phyloP scores from a whole-genome alignment of 2,797 vertebrate genomes.

The Liasis olivaceus region DNA sequence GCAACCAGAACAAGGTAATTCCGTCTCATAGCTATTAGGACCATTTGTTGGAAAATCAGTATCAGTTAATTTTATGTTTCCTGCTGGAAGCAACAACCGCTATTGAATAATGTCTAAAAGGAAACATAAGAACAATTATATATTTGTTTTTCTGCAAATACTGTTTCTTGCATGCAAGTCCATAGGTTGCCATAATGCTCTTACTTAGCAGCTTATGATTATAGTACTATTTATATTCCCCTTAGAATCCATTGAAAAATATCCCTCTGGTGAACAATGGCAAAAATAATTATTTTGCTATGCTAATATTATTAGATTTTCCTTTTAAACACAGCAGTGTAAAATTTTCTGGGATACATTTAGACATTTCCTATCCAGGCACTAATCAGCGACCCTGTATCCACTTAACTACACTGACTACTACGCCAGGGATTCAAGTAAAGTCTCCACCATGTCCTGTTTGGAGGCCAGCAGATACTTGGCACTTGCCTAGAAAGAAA shows the following conservation, averaged over 20 bases:
- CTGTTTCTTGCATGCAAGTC: background rate
- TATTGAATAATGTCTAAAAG: background rate
- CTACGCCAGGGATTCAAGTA: background rate
- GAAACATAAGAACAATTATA: background rate
- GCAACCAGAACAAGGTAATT: conserved; percentile 15
- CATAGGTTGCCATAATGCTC: background rate
- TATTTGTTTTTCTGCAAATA: too few species aligned
- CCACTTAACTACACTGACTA: background rate
- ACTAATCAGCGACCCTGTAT: background rate
- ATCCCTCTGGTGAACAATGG: background rate
- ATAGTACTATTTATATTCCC: background rate
- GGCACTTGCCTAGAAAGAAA: background rate
- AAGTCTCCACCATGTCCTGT: background rate
- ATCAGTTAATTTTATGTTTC: background rate
- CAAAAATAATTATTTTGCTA: background rate
- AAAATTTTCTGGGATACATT: background rate
- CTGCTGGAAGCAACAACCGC: background rate
- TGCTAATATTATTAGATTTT: background rate
- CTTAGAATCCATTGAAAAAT: background rate
- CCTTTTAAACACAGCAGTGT: background rate
- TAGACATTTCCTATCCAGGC: background rate
- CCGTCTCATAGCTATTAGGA: background rate
- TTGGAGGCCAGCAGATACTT: background rate
- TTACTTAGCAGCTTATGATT: background rate
- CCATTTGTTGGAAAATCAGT: background rate